Percentiles rank a stretch among this genome's conserved stretches.
Evolutionary conservation across 1,140 invertebrate species (phyloP).

Genomic region (Heliconius congener): DNA sequence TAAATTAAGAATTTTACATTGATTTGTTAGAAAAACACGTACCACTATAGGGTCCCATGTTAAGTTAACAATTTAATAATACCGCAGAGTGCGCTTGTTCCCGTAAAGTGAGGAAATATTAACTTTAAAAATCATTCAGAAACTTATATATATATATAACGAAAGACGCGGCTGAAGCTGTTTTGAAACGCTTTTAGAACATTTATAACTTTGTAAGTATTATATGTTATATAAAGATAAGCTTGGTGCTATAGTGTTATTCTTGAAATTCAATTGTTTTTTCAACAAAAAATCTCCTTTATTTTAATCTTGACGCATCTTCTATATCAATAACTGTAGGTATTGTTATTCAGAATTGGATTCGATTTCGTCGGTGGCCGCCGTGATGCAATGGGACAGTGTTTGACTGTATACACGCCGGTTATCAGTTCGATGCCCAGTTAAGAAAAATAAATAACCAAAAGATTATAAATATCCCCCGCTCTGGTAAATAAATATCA

Average conservation of each 20-base stretch:
- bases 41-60: background rate
- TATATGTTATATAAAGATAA: background rate
- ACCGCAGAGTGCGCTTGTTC: background rate
- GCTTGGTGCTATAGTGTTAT: background rate
- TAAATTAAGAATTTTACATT: background rate
- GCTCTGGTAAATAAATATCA: too few relatives aligned
- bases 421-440: too few relatives aligned
- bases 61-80: background rate
- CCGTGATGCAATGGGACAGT: too few relatives aligned
- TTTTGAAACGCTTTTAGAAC: conserved; percentile 1
- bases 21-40: background rate
- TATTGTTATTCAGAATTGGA: too few relatives aligned
- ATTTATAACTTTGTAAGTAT: background rate
- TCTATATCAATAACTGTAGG: too few relatives aligned
- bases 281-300: too few relatives aligned
- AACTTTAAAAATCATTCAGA: conserved; percentile 4
- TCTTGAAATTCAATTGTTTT: too few relatives aligned
- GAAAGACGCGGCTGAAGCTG: background rate
- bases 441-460: too few relatives aligned
- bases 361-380: too few relatives aligned
- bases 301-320: too few relatives aligned
- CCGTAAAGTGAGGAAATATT: conserved; percentile 1
- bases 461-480: too few relatives aligned
- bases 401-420: too few relatives aligned
- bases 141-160: background rate